Evolutionary conservation across 2,113 vertebrate species (phyloP), one percentile per base, ranked within the genome.

Genomic region (Bubo scandiacus): DNA sequence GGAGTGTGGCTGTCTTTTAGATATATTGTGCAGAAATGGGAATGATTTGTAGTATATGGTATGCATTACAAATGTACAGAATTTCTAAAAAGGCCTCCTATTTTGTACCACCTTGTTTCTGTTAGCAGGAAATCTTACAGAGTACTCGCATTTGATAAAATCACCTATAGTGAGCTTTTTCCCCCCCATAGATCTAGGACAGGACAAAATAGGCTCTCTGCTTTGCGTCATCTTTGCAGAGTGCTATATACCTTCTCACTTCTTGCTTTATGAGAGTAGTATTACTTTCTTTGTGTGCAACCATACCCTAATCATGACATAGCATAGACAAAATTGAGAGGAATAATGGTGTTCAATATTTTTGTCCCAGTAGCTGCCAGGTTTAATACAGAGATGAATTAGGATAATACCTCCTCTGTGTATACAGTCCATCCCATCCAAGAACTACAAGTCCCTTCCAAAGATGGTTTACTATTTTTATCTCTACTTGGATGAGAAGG

Each of bases 181-280:
- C 0, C 0, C 5, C 10, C 32, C 11, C 18, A 45, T 8, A 45
- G 7, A 36, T 32, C 17, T 40, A 54, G 12, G 13, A 51, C 10
- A 58, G 45, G 27, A 65, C 11, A 72, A 81, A 85, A 67, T 3
- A 85, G 32, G 13, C 26, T 25, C 15, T 62, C 22, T 22, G 49
- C 8, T 78, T 83, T 78, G 23, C 38, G 11, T 62, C 12, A 5
- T 36, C 36, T 26, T 86, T 81, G 17, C 29, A n/a, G 51, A 57
- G 13, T 21, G 10, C 11, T 80, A 13, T n/a, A 25, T 9, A 57
- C 11, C 22, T 65, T 40, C 6, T 38, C 14, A 20, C 4, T 36
- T 63, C 36, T 34, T 52, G 5, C 12, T 43, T 80, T 45, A 66
- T 23, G 47, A 49, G 15, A 66, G 10, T 22, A 40, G 6, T 6